Conservation (phyloP, 2,113 vertebrate species). For the Eurypyga helias region DNA sequence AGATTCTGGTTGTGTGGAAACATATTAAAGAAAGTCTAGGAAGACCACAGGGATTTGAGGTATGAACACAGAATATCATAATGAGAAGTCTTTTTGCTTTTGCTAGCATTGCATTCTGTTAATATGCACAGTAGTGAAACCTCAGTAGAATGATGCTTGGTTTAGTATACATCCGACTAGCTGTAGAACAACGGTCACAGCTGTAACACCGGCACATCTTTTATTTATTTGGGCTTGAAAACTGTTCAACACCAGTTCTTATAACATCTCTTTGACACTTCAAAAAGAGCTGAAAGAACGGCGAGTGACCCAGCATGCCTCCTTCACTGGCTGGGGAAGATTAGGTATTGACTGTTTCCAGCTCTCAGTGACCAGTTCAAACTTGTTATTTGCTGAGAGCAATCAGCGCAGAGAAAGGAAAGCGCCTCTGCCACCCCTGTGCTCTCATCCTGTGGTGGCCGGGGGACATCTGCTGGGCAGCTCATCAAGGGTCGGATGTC, state of each 20-base stretch:
- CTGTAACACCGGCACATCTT: neutral
- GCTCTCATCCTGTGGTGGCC: neutral
- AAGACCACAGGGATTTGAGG: slow-evolving; percentile 94
- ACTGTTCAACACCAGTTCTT: neutral
- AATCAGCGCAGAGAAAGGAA: neutral
- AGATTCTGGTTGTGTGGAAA: slow-evolving; percentile 92
- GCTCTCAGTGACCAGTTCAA: neutral
- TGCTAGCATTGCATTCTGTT: neutral
- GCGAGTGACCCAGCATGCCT: slow-evolving; percentile 9
- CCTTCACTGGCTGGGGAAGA: slow-evolving; percentile 19
- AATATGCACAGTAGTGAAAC: slow-evolving; percentile 3
- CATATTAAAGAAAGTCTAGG: slow-evolving; percentile 88
- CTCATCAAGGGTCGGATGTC: neutral
- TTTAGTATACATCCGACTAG: neutral
- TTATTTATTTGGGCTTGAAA: slow-evolving; percentile 37
- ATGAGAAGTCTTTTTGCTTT: slow-evolving; percentile 47
- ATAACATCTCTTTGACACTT: neutral
- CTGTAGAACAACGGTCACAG: neutral
- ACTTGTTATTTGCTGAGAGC: slow-evolving; percentile 26
- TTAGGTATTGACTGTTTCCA: slow-evolving; percentile 52
- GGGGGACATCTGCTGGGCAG: slow-evolving; percentile 38
- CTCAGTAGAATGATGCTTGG: slow-evolving; percentile 2
- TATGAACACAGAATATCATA: slow-evolving; percentile 71
- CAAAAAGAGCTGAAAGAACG: neutral
- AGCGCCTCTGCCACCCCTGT: neutral